Evolutionary conservation across 2,888 invertebrate genomes (phyloP).

Genomic region (Oscheius sp.): DNA sequence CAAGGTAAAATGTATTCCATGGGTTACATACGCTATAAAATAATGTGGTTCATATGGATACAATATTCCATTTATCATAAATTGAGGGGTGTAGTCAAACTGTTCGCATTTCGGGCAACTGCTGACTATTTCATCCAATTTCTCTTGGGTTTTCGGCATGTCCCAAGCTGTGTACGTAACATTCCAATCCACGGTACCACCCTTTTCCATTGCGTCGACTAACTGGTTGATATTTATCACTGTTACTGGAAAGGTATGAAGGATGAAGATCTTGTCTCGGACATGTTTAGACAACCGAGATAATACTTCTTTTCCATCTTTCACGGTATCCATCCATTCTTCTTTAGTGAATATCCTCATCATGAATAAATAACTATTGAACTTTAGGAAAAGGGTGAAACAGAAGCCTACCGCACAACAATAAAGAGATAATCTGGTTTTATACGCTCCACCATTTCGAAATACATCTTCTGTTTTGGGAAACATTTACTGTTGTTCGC

Average conservation of each 20-base stretch:
- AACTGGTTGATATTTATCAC: too few relatives aligned
- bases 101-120: not conserved
- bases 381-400: too few relatives aligned
- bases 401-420: too few relatives aligned
- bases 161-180: too few relatives aligned
- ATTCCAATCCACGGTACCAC: too few relatives aligned
- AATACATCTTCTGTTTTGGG: not conserved
- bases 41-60: conserved; percentile 3
- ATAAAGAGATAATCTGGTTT: conserved; percentile 6
- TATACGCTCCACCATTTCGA: not conserved
- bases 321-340: not conserved
- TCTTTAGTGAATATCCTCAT: not conserved
- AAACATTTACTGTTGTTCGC: not conserved
- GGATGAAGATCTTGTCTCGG: not conserved
- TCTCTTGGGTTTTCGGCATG: not conserved
- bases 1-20: not conserved
- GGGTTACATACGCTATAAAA: not conserved
- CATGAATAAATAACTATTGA: too few relatives aligned
- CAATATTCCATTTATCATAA: not conserved
- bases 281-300: not conserved
- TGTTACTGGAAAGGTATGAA: not conserved
- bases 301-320: not conserved
- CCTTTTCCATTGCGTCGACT: too few relatives aligned
- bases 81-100: not conserved
- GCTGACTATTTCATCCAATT: not conserved